Conservation (phyloP, 2,113 vertebrate genomes). For the Tachysurus vachellii region DNA sequence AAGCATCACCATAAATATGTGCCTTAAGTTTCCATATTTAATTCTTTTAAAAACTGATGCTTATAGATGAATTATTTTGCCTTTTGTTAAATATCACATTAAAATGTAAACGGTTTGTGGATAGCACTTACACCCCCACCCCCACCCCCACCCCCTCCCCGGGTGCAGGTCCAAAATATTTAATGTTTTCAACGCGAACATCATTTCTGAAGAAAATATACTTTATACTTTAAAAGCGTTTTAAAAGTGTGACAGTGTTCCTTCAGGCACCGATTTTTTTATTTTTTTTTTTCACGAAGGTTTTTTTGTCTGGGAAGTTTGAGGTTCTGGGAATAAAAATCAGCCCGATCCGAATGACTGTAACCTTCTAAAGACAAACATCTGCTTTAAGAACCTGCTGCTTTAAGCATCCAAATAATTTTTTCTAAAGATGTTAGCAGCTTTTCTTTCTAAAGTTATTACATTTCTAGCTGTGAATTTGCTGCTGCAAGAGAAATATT, state of each 20-base stretch:
- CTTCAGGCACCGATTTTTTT: background rate
- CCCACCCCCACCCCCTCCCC: no score
- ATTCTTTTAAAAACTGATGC: background rate
- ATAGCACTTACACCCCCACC: no score
- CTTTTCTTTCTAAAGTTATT: background rate
- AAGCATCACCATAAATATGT: background rate
- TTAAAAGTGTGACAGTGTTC: background rate
- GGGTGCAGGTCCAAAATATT: background rate
- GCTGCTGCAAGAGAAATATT: background rate
- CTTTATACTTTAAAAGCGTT: background rate
- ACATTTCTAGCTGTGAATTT: background rate
- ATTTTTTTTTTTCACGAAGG: background rate
- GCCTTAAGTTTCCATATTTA: background rate
- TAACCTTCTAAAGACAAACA: background rate
- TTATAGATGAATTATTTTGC: background rate
- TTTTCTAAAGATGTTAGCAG: background rate
- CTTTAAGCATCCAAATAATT: background rate
- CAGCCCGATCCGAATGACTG: background rate
- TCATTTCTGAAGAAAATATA: background rate
- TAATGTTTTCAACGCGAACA: background rate
- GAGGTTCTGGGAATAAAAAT: background rate
- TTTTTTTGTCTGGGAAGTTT: background rate
- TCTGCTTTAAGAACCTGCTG: background rate
- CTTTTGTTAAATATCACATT: no score
- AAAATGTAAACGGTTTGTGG: no score